Percentiles rank a stretch among this genome's conserved stretches.
phyloP scores from a whole-genome alignment of 2,888 invertebrate species.

The Nymphalis polychloros region DNA sequence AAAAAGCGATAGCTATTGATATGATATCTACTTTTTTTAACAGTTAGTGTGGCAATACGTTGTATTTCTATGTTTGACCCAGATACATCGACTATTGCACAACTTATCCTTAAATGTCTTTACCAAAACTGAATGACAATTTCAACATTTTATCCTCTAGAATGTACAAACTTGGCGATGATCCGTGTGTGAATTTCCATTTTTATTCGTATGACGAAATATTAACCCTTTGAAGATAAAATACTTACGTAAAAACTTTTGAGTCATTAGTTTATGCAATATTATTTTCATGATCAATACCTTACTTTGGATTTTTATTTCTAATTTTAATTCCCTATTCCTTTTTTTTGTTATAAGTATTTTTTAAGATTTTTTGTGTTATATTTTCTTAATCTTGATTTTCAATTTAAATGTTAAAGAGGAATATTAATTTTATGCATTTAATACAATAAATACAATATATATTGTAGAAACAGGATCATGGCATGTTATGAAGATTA shows the following conservation, averaged over 20 bases:
- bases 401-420: no score
- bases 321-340: no score
- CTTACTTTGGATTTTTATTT: no score
- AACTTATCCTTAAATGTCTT: slow-evolving; percentile 20
- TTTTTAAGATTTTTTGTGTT: no score
- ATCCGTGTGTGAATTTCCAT: background rate
- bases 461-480: no score
- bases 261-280: background rate
- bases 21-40: slow-evolving; percentile 10
- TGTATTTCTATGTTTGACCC: slow-evolving; percentile 17
- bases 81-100: slow-evolving; percentile 17
- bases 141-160: background rate
- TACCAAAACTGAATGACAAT: slow-evolving; percentile 2
- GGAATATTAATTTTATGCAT: no score
- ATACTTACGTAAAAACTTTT: no score
- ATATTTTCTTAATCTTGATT: no score
- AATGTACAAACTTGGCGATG: background rate
- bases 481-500: no score
- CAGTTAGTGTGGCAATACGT: slow-evolving; percentile 14
- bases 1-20: slow-evolving; percentile 4
- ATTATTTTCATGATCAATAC: background rate
- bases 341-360: no score
- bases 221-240: background rate
- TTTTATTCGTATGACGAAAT: slow-evolving; percentile 5
- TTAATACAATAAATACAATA: no score